phyloP scores from a whole-genome alignment of 2,797 vertebrate species.

The Siniperca undulata region DNA sequence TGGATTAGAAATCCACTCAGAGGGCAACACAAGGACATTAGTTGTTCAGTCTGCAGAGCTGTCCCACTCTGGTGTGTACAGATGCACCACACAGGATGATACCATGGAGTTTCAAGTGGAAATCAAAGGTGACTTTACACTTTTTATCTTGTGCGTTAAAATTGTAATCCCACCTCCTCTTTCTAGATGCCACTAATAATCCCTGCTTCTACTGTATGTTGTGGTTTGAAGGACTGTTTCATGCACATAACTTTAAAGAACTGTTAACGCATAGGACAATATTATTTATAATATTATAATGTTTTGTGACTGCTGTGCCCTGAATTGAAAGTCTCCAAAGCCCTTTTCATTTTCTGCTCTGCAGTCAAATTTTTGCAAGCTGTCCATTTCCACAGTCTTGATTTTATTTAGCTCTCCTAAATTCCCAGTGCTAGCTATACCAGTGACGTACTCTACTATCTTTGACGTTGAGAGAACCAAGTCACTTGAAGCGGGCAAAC shows the following conservation, averaged over 20 bases:
- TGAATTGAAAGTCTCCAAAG: slow-evolving; percentile 62
- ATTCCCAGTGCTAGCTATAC: slow-evolving; percentile 84
- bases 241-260: slow-evolving; percentile 53
- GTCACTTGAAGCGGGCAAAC: slow-evolving; percentile 85
- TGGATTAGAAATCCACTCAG: slow-evolving; percentile 81
- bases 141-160: slow-evolving; percentile 74
- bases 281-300: slow-evolving; percentile 30
- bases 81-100: slow-evolving; percentile 85
- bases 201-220: slow-evolving; percentile 72
- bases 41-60: slow-evolving; percentile 81
- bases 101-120: slow-evolving; percentile 85
- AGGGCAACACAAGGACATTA: slow-evolving; percentile 82
- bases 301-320: slow-evolving; percentile 55
- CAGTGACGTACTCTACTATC: slow-evolving; percentile 79
- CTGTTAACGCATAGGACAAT: slow-evolving; percentile 45
- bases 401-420: slow-evolving; percentile 81
- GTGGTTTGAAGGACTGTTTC: slow-evolving; percentile 68
- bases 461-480: slow-evolving; percentile 83
- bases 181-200: slow-evolving; percentile 79
- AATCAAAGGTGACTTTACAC: slow-evolving; percentile 90
- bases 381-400: slow-evolving; percentile 67
- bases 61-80: slow-evolving; percentile 85
- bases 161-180: slow-evolving; percentile 69
- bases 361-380: slow-evolving; percentile 62
- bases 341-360: slow-evolving; percentile 59